These are phyloP conservation scores for Ectemnius continuus DNA, from an alignment of 2,888 invertebrate species.

Conservation along the genomic window DNA sequence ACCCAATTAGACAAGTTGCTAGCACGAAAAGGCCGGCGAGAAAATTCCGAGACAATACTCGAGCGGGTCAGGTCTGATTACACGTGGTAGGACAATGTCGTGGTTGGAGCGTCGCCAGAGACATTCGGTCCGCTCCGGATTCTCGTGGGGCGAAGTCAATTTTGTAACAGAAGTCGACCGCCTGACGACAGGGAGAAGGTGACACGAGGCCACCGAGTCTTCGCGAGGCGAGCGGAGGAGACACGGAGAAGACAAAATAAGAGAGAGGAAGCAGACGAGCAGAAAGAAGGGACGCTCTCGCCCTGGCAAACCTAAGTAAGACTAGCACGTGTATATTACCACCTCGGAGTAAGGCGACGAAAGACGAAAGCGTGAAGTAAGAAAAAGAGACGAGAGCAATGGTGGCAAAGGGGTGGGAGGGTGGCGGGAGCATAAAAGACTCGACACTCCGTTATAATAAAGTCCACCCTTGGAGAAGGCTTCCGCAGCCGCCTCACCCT, in stretches of 20 bases:
- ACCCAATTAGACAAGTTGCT: background rate
- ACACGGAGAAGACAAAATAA: conserved; percentile 40
- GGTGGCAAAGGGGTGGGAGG: conserved; percentile 39
- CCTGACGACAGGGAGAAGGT: conserved; percentile 33
- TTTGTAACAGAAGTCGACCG: conserved; percentile 35
- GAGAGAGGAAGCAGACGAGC: conserved; percentile 16
- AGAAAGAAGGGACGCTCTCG: conserved; percentile 30
- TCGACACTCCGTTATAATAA: conserved; percentile 78
- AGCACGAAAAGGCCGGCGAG: conserved; percentile 4
- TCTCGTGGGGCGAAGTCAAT: conserved; percentile 45
- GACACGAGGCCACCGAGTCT: conserved; percentile 17
- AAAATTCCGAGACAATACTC: conserved; percentile 45
- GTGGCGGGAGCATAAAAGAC: conserved; percentile 74
- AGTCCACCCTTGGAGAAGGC: conserved; percentile 76
- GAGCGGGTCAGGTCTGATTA: conserved; percentile 39
- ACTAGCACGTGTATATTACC: conserved; percentile 62
- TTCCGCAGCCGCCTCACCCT: conserved; percentile 57
- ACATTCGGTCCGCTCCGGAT: conserved; percentile 34
- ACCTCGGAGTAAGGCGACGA: conserved; percentile 48
- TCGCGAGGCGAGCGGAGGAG: conserved; percentile 11
- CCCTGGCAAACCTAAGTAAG: conserved; percentile 52
- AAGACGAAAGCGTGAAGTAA: conserved; percentile 42
- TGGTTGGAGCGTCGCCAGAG: conserved; percentile 47
- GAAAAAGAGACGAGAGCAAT: conserved; percentile 47
- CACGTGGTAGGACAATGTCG: conserved; percentile 48